Conservation (phyloP, 2,797 vertebrate species). For the Dryobates pubescens region DNA sequence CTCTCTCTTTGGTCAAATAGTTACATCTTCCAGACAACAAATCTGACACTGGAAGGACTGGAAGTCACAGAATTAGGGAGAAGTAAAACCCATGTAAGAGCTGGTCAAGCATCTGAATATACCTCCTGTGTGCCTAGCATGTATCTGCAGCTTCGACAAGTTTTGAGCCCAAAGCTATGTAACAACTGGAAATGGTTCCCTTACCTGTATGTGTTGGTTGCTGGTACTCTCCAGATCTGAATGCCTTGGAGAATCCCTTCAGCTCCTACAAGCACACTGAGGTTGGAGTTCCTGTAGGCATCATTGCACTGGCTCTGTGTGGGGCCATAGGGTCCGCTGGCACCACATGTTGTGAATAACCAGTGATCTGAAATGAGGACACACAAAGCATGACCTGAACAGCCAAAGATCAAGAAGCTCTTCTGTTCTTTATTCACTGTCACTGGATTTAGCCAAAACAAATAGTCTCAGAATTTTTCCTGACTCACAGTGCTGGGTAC, state of each 20-base stretch:
- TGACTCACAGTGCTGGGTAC: not conserved
- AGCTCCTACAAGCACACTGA: conserved; percentile 89
- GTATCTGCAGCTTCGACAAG: not conserved
- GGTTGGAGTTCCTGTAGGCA: conserved; percentile 89
- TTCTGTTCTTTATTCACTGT: not conserved
- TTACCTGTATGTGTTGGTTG: conserved; percentile 93
- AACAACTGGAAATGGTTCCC: not conserved
- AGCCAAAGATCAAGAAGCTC: not conserved
- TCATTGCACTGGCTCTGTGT: conserved; percentile 91
- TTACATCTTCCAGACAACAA: not conserved
- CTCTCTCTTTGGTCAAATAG: not conserved
- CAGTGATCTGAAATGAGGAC: conserved; percentile 81
- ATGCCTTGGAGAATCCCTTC: conserved; percentile 88
- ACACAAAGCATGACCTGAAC: not conserved
- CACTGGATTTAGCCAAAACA: not conserved
- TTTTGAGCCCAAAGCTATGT: not conserved
- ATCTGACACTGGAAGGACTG: not conserved
- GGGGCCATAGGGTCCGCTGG: conserved; percentile 90
- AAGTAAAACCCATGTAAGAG: not conserved
- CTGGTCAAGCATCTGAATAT: not conserved
- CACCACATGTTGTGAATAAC: conserved; percentile 93
- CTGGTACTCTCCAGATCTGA: conserved; percentile 94
- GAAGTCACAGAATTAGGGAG: not conserved
- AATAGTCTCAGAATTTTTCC: not conserved
- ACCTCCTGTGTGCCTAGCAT: not conserved